Base-by-base conservation (phyloP, 2,888 invertebrate species). In the Cacoxenus indagator region DNA sequence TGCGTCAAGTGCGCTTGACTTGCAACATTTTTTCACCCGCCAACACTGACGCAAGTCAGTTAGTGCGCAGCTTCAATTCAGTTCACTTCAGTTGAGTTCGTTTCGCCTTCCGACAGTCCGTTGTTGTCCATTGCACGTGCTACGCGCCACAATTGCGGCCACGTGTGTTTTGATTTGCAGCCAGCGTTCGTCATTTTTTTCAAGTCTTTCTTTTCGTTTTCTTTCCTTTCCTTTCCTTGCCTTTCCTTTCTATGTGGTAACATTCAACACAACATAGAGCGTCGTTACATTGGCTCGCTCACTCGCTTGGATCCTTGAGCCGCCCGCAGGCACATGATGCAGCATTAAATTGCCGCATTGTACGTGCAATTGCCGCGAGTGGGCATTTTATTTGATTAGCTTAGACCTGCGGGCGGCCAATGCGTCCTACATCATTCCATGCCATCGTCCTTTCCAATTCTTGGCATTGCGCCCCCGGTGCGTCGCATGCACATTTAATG, bases 121-220 rank as follows among this genome's bases (percentile, higher is more conserved):
- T 26, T 81, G 81, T 78, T 29, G 24, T 62, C 27, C 27, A 22
- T 24, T 82, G 80, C 80, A 81, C 80, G 80, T 81, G 80, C 81
- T 83, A 75, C 75, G 82, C 81, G 84, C 84, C 83, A 81, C 86
- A 87, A 87, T 87, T 87, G 86, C 81, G 80, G 86, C 85, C 88
- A 88, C 88, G 88, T 88, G 88, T 88, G 88, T 88, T 88, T 88
- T 88, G 88, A 87, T 87, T 88, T 85, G 86, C 83, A 85, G 83
- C 84, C 74, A 78, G 78, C 81, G 83, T 75, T 76, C 72, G 70
- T 66, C 71, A 61, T 61, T 61, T 61, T 37, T 61, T 22, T 67
- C 64, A 71, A 67, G 65, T 62, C 66, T 67, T 43, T 61, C 45
- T 24, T 59, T 37, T 48, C 48, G 14, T 31, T 14, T 37, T 0